These are phyloP conservation scores for Cyclargus thomasi DNA, from an alignment of 1,140 invertebrate genomes.

Conservation along the genomic window DNA sequence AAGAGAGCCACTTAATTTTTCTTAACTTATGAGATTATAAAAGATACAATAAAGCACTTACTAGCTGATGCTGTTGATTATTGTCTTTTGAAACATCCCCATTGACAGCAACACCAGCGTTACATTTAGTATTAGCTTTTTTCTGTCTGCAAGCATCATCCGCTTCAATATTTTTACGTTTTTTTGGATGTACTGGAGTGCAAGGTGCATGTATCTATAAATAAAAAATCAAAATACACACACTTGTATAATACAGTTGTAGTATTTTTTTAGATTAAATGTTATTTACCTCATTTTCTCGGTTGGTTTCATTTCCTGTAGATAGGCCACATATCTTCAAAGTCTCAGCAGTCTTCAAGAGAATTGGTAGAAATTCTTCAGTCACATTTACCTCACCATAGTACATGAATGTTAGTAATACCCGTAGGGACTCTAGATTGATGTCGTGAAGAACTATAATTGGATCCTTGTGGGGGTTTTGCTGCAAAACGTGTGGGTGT, in stretches of 20 bases:
- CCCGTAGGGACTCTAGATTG: conserved; percentile 77
- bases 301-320: conserved; percentile 55
- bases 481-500: conserved; percentile 70
- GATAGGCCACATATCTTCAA: conserved; percentile 79
- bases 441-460: conserved; percentile 82
- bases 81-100: conserved; percentile 35
- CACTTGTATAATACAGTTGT: background rate
- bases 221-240: background rate
- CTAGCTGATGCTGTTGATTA: conserved; percentile 20
- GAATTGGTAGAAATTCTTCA: conserved; percentile 78
- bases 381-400: conserved; percentile 82
- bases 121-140: conserved; percentile 32
- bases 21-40: background rate
- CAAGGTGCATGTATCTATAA: conserved; percentile 46
- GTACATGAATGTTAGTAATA: conserved; percentile 80
- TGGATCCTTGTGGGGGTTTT: conserved; percentile 80
- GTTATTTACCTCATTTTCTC: conserved; percentile 48
- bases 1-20: background rate
- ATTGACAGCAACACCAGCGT: conserved; percentile 34
- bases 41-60: conserved; percentile 28
- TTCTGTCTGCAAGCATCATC: conserved; percentile 54
- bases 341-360: conserved; percentile 79
- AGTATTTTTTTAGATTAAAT: background rate
- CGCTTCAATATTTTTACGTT: conserved; percentile 57
- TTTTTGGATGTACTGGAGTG: conserved; percentile 43